These are phyloP conservation scores for Heterocephalus glaber DNA, from an alignment of 2,113 vertebrate species.

Conservation along the genomic window DNA sequence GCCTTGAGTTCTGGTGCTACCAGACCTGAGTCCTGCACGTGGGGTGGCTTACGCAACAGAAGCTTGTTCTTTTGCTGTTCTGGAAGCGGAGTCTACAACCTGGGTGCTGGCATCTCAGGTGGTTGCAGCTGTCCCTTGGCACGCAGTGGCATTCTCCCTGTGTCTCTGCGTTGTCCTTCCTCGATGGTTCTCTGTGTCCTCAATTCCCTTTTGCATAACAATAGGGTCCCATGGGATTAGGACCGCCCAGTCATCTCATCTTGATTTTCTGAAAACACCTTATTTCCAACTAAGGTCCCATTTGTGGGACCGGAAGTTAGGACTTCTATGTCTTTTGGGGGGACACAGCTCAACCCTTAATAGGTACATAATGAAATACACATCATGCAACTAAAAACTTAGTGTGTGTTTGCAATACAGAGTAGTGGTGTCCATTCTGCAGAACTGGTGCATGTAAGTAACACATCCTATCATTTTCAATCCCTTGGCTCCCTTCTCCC, in stretches of 20 bases:
- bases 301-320: neutral
- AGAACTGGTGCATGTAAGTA: neutral
- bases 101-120: neutral
- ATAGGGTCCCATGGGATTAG: rapidly evolving
- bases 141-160: neutral
- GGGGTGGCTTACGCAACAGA: rapidly evolving
- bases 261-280: neutral
- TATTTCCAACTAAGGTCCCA: neutral
- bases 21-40: rapidly evolving
- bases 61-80: neutral
- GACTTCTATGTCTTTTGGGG: neutral
- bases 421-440: neutral
- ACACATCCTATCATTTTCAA: neutral
- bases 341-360: neutral
- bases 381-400: neutral
- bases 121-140: no score
- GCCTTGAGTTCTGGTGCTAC: no score
- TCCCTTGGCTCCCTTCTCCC: neutral
- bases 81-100: neutral
- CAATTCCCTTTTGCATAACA: neutral
- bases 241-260: neutral
- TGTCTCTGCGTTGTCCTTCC: rapidly evolving
- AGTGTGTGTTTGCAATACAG: neutral
- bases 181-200: neutral
- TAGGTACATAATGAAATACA: neutral